A percentile compares a stretch with the other conserved stretches of the same genome.
phyloP scores from a whole-genome alignment of 2,888 invertebrate species.

The Steromphala cineraria region DNA sequence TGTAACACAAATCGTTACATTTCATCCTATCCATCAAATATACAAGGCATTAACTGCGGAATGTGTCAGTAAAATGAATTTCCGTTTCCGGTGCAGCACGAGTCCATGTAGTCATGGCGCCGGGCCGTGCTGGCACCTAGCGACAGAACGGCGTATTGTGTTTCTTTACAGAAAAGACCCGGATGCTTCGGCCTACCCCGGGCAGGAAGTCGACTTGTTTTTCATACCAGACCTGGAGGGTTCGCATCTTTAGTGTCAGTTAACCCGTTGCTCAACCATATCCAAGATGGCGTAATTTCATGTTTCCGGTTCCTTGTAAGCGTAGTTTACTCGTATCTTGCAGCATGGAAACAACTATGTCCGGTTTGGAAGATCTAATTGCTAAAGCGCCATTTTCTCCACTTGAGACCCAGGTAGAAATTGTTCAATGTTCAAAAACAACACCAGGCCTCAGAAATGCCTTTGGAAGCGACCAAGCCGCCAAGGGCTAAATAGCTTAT shows the following conservation, averaged over 20 bases:
- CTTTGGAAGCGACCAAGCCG: not conserved
- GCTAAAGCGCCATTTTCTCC: not conserved
- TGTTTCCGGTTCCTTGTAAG: not conserved
- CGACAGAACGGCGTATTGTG: constrained; percentile 36
- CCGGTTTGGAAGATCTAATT: not conserved
- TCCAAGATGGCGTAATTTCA: constrained; percentile 4
- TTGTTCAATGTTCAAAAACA: not conserved
- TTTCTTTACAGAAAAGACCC: constrained; percentile 37
- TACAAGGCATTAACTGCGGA: constrained; percentile 16
- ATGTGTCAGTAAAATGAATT: constrained; percentile 28
- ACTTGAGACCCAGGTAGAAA: not conserved
- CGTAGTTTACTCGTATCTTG: constrained; percentile 1
- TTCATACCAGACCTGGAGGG: not conserved
- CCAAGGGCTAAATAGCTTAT: not conserved
- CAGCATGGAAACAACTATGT: not conserved
- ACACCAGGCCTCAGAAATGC: not conserved
- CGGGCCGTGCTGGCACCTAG: constrained; percentile 18
- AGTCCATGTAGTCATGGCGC: constrained; percentile 24
- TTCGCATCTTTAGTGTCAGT: not conserved
- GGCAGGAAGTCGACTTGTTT: not conserved
- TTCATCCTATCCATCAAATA: constrained; percentile 21
- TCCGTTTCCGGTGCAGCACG: constrained; percentile 25
- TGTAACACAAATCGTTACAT: constrained; percentile 16
- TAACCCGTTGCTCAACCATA: not conserved
- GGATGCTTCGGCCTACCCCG: constrained; percentile 25